Percentiles rank a stretch among this genome's conserved stretches.
These are phyloP conservation scores for Blomia tropicalis DNA, from an alignment of 2,888 invertebrate genomes.

Conservation along the genomic window DNA sequence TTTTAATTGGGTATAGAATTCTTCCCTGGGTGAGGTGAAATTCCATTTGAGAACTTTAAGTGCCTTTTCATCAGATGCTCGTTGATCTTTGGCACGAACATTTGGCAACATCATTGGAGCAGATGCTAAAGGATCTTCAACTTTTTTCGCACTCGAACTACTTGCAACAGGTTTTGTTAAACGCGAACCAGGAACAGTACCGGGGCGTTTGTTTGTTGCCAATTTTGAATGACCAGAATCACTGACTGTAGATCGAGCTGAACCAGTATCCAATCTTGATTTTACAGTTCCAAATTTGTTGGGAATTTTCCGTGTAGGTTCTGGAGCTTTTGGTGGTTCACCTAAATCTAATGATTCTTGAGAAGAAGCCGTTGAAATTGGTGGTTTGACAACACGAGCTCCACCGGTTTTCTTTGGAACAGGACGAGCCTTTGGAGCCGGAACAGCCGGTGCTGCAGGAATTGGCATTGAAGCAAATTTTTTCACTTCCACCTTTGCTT, in stretches of 20 bases:
- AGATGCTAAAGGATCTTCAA: conserved; percentile 64
- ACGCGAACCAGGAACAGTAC: background rate
- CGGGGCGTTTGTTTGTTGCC: background rate
- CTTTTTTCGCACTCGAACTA: conserved; percentile 45
- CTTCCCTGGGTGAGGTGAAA: conserved; percentile 76
- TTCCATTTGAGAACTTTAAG: conserved; percentile 83
- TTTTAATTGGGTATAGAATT: conserved; percentile 77
- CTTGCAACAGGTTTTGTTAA: background rate
- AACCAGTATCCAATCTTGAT: background rate
- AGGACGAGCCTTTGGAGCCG: conserved; percentile 37
- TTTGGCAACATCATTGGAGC: conserved; percentile 62
- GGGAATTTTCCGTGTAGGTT: background rate
- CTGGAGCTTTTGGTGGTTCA: background rate
- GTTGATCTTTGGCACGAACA: conserved; percentile 65
- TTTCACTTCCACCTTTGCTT: conserved; percentile 62
- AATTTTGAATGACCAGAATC: conserved; percentile 20
- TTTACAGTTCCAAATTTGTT: background rate
- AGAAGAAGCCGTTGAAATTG: background rate
- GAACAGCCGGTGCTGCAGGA: conserved; percentile 32
- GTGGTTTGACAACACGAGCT: background rate
- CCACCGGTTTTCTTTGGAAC: conserved; percentile 32
- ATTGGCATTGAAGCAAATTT: conserved; percentile 16
- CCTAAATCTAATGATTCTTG: background rate
- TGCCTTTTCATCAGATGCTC: conserved; percentile 83
- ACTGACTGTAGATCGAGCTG: conserved; percentile 18